Base-by-base conservation (phyloP, 64 coral and sea anemone species). In the Pocillopora verrucosa region DNA sequence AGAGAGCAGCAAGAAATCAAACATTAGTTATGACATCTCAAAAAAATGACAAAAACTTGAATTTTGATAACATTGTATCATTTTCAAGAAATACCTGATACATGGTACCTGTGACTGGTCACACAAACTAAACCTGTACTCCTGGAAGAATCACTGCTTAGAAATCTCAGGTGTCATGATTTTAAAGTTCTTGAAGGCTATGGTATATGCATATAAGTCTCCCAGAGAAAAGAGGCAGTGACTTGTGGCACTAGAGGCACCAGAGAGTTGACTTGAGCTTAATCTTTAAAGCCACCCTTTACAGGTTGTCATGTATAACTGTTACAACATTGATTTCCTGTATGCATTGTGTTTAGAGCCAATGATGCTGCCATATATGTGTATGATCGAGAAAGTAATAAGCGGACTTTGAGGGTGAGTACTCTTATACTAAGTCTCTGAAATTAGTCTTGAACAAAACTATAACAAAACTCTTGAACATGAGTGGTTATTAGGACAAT, bases 341-440 rank as follows among this genome's bases (percentile, higher is more conserved):
- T 60, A 34, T 76, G 60, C 16, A 62, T 87, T 80, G 73, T 74
- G 37, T 80, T 87, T 74, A 96, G 95, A 72, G 92, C 91, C 68
- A 98, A 95, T 61, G 96, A 98, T 91, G 82, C 90, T 20, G 87
- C 88, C 82, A 59, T 98, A 87, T 98, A 98, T 76, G 87, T 98
- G n/a, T 98, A 98, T 95, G 96, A 98, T 81, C 82, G 93, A 30
- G 90, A 78, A 16, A 89, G 87, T 80, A 91, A 90, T 58, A 65
- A 94, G 56, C 89, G 93, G 82, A 88, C 91, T 36, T 56, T 98
- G 20, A 88, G 90, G 93, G 96, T 98, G 81, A 76, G 90, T 74
- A 36, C 25, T 0, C 38, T 51, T 65, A 11, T 17, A 65, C 16
- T 19, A 35, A 83, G 59, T 19, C 59, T 38, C 2, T 83, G 34